phyloP scores from a whole-genome alignment of 2,113 vertebrate genomes.

The Sturnira hondurensis region DNA sequence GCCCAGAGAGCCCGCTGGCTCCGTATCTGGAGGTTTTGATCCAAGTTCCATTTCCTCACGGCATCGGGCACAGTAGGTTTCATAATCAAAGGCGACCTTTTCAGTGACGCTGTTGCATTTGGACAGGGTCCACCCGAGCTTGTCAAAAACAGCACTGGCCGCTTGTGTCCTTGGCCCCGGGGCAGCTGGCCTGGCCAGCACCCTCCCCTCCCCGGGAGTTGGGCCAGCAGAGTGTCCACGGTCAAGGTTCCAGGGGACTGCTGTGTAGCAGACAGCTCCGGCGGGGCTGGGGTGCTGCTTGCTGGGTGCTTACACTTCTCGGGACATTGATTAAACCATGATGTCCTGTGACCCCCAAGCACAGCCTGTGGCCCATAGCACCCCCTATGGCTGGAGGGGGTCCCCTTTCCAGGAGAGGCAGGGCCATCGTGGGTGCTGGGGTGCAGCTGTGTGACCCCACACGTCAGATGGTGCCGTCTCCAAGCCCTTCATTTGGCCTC shows the following conservation, averaged over 20 bases:
- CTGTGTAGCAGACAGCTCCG: not conserved
- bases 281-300: not conserved
- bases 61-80: not conserved
- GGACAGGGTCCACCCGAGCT: fast-evolving
- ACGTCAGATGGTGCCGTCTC: fast-evolving
- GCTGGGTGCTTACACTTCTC: not conserved
- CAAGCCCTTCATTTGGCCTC: not conserved
- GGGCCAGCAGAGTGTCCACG: not conserved
- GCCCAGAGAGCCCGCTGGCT: not conserved
- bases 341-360: not conserved
- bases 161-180: not conserved
- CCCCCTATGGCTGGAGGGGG: fast-evolving
- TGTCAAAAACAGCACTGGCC: fast-evolving
- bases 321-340: not conserved
- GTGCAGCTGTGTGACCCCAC: fast-evolving
- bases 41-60: not conserved
- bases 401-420: not conserved
- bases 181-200: not conserved
- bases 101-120: not conserved
- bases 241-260: not conserved
- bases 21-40: fast-evolving
- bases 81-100: not conserved
- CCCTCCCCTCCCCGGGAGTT: not conserved
- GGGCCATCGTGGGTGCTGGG: fast-evolving
- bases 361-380: not conserved